Conservation (phyloP, 2,888 invertebrate species). For the Diarsia rubi region DNA sequence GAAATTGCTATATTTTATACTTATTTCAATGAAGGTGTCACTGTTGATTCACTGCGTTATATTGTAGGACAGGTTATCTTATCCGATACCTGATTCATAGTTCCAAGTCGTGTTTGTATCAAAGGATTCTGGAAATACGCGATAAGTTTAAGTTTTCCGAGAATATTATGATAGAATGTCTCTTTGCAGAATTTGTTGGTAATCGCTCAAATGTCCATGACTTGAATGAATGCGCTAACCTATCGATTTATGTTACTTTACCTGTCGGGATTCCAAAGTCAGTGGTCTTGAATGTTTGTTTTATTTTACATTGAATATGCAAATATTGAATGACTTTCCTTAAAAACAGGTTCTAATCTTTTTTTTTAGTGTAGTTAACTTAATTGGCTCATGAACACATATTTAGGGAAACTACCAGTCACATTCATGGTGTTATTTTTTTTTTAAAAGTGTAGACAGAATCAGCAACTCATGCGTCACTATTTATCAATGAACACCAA, state of each 20-base stretch:
- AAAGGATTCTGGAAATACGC: slow-evolving; percentile 55
- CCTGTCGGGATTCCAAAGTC: background rate
- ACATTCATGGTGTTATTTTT: slow-evolving; percentile 5
- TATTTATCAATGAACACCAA: slow-evolving; percentile 22
- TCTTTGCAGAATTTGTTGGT: slow-evolving; percentile 26
- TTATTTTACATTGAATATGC: background rate
- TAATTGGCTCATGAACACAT: background rate
- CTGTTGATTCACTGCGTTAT: slow-evolving; percentile 64
- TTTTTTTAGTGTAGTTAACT: background rate
- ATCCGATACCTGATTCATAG: slow-evolving; percentile 69
- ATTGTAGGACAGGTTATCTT: slow-evolving; percentile 66
- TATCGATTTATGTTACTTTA: slow-evolving; percentile 31
- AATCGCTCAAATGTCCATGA: background rate
- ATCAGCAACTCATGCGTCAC: slow-evolving; percentile 16
- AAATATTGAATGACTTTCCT: background rate
- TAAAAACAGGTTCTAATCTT: background rate
- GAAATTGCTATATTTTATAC: slow-evolving; percentile 19
- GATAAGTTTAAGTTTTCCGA: slow-evolving; percentile 38
- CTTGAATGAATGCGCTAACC: slow-evolving; percentile 22
- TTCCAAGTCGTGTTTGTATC: slow-evolving; percentile 60
- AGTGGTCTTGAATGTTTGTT: slow-evolving; percentile 5
- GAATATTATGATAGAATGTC: slow-evolving; percentile 41
- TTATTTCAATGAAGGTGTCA: slow-evolving; percentile 3
- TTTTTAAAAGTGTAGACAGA: background rate
- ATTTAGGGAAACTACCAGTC: background rate